phyloP scores from a whole-genome alignment of 1,140 invertebrate species.

The Caenorhabditis inopinata region DNA sequence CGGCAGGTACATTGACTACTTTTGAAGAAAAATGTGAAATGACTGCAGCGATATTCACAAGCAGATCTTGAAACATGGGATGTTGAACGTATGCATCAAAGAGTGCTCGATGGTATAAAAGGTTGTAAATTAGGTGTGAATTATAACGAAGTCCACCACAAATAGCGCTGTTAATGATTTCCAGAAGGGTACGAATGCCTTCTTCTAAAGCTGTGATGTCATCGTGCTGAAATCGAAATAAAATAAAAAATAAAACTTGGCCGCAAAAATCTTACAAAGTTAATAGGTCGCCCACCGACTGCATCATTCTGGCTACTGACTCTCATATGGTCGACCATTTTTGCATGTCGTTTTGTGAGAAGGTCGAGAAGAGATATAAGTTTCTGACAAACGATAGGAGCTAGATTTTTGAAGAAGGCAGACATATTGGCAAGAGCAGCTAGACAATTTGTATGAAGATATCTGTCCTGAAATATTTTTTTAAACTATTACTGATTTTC shows the following conservation, averaged over 20 bases:
- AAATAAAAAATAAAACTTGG: background rate
- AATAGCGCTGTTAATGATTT: conserved; percentile 54
- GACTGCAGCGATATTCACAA: conserved; percentile 93
- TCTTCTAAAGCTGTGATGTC: conserved; percentile 93
- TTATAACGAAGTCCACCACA: conserved; percentile 77
- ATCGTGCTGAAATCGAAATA: conserved; percentile 73
- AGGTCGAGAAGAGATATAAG: conserved; percentile 65
- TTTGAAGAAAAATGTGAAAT: conserved; percentile 77
- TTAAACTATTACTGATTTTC: too few relatives aligned
- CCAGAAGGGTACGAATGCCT: conserved; percentile 76
- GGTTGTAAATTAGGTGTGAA: conserved; percentile 89
- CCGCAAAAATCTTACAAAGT: conserved; percentile 27
- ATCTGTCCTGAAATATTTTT: conserved; percentile 77
- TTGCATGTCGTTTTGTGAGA: conserved; percentile 58
- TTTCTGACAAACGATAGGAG: conserved; percentile 92
- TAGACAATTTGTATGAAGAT: conserved; percentile 91
- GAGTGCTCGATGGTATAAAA: conserved; percentile 87
- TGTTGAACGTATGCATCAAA: conserved; percentile 84
- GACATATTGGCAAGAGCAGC: conserved; percentile 98
- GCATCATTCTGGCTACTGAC: conserved; percentile 59
- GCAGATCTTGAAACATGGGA: conserved; percentile 84
- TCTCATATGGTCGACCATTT: conserved; percentile 57
- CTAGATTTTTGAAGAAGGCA: conserved; percentile 85
- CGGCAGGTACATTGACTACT: conserved; percentile 72
- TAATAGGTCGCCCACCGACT: conserved; percentile 39